Evolutionary conservation across 1,140 invertebrate genomes (phyloP).

Genomic region (Papilio machaon): DNA sequence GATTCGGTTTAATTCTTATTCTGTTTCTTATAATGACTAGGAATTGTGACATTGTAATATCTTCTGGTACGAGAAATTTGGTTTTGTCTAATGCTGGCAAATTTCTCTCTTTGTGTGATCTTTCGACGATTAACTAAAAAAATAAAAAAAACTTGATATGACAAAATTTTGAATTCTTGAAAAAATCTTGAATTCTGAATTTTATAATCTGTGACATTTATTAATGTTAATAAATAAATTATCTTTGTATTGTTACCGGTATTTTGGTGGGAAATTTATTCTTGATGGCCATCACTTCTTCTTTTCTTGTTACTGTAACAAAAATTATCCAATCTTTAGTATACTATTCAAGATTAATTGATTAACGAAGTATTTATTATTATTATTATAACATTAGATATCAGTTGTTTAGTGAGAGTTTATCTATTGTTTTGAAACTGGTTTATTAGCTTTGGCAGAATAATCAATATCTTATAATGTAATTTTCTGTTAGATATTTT

Average conservation of each 20-base stretch:
- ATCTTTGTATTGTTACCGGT: slow-evolving; percentile 76
- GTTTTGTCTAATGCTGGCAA: slow-evolving; percentile 88
- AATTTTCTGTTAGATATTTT: no score
- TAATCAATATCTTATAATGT: no score
- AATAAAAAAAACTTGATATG: slow-evolving; percentile 68
- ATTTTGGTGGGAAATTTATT: slow-evolving; percentile 84
- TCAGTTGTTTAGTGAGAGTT: neutral
- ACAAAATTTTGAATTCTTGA: neutral
- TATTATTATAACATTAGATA: neutral
- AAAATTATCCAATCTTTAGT: slow-evolving; percentile 37
- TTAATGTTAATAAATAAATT: neutral
- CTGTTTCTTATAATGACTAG: slow-evolving; percentile 87
- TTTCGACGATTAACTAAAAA: slow-evolving; percentile 88
- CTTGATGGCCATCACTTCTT: slow-evolving; percentile 83
- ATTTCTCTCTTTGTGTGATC: slow-evolving; percentile 86
- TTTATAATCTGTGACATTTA: neutral
- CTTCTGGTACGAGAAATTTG: slow-evolving; percentile 91
- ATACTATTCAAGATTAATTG: neutral
- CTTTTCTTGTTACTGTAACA: slow-evolving; percentile 82
- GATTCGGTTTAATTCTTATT: slow-evolving; percentile 78
- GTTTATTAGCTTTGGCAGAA: neutral
- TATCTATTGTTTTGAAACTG: neutral
- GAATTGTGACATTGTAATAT: slow-evolving; percentile 91
- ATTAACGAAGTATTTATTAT: neutral
- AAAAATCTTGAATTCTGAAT: no score